Evolutionary conservation across 1,140 invertebrate species (phyloP), one percentile per base, ranked within the genome.

Genomic region (Delia radicum): DNA sequence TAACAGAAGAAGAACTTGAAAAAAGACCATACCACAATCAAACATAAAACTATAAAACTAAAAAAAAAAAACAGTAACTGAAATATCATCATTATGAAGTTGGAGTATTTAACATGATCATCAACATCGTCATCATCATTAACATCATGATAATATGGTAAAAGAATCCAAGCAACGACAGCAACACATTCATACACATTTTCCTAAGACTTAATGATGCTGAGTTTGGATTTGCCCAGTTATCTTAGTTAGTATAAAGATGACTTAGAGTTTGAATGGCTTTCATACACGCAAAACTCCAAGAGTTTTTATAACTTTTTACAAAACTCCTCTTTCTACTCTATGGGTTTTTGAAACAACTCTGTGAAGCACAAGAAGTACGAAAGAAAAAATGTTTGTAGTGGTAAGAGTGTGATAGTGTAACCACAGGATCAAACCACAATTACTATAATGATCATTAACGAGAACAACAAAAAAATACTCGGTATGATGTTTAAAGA

Each of bases 391-490:
- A 55, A 55, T 55, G 18, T 55, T 55, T 55, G 48, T 21, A 55
- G 48, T 55, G 48, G n/a, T 21, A 55, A 55, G n/a, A 55, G 48
- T 21, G 48, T 5, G 18, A 21, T 7, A 0, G n/a, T 69, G 29
- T 33, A 31, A 69, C 65, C 65, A 24, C 65, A 69, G 37, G 31
- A 8, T 26, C n/a, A 33, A 69, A 69, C 65, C 65, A 69, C 65
- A 69, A 69, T 69, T 69, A 33, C 21, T 21, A 18, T 29, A 21
- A 69, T 69, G 65, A 69, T 69, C 65, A 69, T 69, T 69, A 21
- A 2, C 15, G 24, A 21, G 46, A 21, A 55, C 46, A 33, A 24
- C 0, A 8, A 55, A 46, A 15, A 8, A 18, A 6, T 18, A 21
- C 46, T 55, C 24, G 48, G 10, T 21, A 55, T 55, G n/a, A 21